phyloP scores from a whole-genome alignment of 2,888 invertebrate species.

The Oligia latruncula region DNA sequence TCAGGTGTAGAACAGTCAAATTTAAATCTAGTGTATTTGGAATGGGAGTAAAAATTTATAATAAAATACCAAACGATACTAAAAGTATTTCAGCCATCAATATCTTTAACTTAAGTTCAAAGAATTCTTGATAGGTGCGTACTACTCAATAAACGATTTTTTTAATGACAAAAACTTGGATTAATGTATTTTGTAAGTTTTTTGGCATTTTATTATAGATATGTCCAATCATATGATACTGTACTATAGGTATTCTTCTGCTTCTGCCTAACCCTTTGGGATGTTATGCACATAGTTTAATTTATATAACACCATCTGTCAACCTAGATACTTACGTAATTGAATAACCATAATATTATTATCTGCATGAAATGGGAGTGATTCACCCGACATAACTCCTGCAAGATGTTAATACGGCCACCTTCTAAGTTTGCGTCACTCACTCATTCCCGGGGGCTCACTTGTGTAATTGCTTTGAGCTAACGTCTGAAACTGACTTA shows the following conservation, averaged over 20 bases:
- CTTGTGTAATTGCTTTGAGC: constrained; percentile 69
- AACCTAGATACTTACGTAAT: not conserved
- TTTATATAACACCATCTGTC: not conserved
- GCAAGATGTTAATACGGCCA: constrained; percentile 28
- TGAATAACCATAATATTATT: constrained; percentile 5
- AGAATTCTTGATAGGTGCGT: no score
- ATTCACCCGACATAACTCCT: constrained; percentile 8
- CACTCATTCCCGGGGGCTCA: constrained; percentile 55
- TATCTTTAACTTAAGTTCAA: not conserved
- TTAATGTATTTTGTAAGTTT: no score
- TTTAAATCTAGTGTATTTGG: no score
- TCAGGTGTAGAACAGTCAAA: no score
- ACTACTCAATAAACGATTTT: no score
- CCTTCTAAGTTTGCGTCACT: constrained; percentile 63
- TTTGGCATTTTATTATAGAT: no score
- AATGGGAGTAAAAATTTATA: no score
- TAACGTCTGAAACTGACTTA: constrained; percentile 57
- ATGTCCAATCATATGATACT: no score
- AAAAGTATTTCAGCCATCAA: no score
- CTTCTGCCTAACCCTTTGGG: not conserved
- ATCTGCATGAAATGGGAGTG: not conserved
- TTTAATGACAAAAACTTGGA: no score
- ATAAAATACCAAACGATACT: no score
- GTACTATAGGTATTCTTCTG: not conserved
- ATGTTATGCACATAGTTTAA: not conserved